phyloP scores from a whole-genome alignment of 2,113 vertebrate species.

The Nanorana parkeri region DNA sequence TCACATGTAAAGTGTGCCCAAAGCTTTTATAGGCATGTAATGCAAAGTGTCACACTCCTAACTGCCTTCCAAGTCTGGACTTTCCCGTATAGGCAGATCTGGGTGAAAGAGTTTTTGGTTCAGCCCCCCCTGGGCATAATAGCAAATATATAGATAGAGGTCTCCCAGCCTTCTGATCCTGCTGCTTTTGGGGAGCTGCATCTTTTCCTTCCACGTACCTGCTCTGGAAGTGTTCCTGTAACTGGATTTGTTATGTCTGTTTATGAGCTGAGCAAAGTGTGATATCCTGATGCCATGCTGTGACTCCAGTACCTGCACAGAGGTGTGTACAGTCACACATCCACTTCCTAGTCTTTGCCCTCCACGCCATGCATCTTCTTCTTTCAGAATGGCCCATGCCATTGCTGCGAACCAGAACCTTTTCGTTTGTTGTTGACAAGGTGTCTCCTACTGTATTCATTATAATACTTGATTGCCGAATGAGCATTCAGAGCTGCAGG shows the following conservation, averaged over 20 bases:
- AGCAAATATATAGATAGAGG: constrained; percentile 89
- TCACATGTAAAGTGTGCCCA: neutral
- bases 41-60: constrained; percentile 85
- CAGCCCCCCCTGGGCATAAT: constrained; percentile 84
- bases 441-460: constrained; percentile 71
- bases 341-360: constrained; percentile 60
- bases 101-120: constrained; percentile 79
- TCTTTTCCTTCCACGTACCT: constrained; percentile 73
- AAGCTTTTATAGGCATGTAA: constrained; percentile 62
- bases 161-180: constrained; percentile 80
- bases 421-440: constrained; percentile 78
- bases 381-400: constrained; percentile 70
- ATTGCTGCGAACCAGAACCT: constrained; percentile 68
- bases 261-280: neutral
- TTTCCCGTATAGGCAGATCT: constrained; percentile 79
- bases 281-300: constrained; percentile 7
- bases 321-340: neutral
- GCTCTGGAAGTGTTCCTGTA: constrained; percentile 73
- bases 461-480: constrained; percentile 75
- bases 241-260: neutral
- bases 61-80: constrained; percentile 82
- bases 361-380: constrained; percentile 69
- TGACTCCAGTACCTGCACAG: constrained; percentile 5
- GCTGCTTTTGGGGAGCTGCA: too few relatives aligned
- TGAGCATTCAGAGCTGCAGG: constrained; percentile 66